A percentile compares a stretch with the other conserved stretches of the same genome.
These are phyloP conservation scores for Odontomachus brunneus DNA, from an alignment of 1,140 invertebrate species.

Conservation along the genomic window DNA sequence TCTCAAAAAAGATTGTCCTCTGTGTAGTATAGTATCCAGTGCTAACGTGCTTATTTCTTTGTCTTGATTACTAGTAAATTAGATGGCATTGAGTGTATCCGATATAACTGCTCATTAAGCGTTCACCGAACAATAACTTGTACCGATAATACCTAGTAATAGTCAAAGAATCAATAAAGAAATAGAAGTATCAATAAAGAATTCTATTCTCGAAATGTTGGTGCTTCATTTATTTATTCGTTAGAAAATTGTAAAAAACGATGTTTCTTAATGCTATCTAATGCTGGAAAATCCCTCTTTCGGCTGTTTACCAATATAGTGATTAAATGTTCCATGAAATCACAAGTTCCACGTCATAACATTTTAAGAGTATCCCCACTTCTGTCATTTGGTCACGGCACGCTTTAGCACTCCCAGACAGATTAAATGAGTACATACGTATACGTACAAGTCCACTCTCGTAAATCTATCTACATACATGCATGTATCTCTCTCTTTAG, in stretches of 20 bases:
- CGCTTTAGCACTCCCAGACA: conserved; percentile 70
- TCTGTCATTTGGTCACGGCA: conserved; percentile 6
- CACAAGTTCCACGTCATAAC: conserved; percentile 84
- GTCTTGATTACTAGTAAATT: not conserved
- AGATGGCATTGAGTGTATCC: too few species aligned
- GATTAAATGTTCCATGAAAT: conserved; percentile 85
- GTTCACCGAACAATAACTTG: too few species aligned
- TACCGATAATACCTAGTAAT: too few species aligned
- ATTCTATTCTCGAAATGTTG: not conserved
- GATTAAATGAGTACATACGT: conserved; percentile 63
- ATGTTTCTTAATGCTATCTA: not conserved
- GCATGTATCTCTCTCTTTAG: too few species aligned
- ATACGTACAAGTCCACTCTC: conserved; percentile 34
- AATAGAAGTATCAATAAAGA: not conserved
- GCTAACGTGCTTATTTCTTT: conserved; percentile 3
- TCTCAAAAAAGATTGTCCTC: not conserved
- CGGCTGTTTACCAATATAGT: conserved; percentile 82
- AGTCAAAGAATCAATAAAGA: not conserved
- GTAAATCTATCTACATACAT: not conserved
- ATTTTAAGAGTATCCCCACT: conserved; percentile 81
- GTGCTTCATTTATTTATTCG: not conserved
- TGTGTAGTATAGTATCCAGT: not conserved
- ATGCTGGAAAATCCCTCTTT: conserved; percentile 74
- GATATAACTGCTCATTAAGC: too few species aligned
- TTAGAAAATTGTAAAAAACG: not conserved